Evolutionary conservation across 1,140 invertebrate genomes (phyloP).

Genomic region (Zelostemma sp.): DNA sequence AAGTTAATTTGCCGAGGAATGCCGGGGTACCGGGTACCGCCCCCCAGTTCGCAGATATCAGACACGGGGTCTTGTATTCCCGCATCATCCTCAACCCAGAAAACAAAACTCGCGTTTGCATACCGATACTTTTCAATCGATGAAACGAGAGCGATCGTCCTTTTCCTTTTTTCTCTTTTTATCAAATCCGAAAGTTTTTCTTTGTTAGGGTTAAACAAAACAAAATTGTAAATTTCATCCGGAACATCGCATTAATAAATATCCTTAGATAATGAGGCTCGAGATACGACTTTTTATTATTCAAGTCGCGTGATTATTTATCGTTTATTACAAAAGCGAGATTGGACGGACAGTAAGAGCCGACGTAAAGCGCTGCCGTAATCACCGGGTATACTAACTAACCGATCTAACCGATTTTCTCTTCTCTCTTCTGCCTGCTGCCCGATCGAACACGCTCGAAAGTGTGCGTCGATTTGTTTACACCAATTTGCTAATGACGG

Average conservation of each 20-base stretch:
- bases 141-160: too few species aligned
- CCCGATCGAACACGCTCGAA: constrained; percentile 31
- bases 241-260: not conserved
- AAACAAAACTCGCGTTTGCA: constrained; percentile 26
- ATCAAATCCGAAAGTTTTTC: too few species aligned
- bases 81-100: constrained; percentile 40
- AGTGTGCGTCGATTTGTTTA: constrained; percentile 63
- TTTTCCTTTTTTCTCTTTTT: too few species aligned
- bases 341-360: constrained; percentile 17
- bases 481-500: constrained; percentile 68
- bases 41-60: constrained; percentile 56
- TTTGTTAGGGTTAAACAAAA: too few species aligned
- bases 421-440: too few species aligned
- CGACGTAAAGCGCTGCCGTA: constrained; percentile 64
- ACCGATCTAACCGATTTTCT: too few species aligned
- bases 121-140: not conserved
- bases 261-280: not conserved
- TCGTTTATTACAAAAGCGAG: constrained; percentile 48
- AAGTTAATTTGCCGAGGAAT: constrained; percentile 72
- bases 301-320: constrained; percentile 47
- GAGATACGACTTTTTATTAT: constrained; percentile 22
- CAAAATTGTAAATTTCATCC: not conserved
- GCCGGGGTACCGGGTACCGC: constrained; percentile 68
- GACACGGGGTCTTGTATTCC: constrained; percentile 30
- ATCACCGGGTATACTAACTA: constrained; percentile 65